Evolutionary conservation across 2,888 invertebrate genomes (phyloP).

Genomic region (Xylocampa areola): DNA sequence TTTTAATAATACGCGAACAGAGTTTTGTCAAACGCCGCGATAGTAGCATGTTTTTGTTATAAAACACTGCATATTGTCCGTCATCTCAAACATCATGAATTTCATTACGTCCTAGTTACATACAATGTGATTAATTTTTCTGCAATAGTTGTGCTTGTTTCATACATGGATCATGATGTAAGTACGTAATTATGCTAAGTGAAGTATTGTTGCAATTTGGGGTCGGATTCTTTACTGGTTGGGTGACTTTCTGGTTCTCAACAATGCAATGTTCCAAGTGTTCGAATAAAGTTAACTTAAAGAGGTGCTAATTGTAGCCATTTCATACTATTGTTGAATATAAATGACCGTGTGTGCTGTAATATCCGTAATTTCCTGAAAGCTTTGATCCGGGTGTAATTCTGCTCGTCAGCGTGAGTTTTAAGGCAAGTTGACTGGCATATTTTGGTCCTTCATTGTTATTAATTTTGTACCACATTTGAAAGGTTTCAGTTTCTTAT

Average conservation of each 20-base stretch:
- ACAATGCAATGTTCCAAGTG: slow-evolving; percentile 36
- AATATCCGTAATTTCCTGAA: slow-evolving; percentile 53
- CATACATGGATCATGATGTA: slow-evolving; percentile 49
- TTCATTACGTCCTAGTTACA: slow-evolving; percentile 40
- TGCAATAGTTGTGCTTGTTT: slow-evolving; percentile 22
- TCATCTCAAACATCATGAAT: slow-evolving; percentile 37
- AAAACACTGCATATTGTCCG: slow-evolving; percentile 59
- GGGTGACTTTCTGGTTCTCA: slow-evolving; percentile 35
- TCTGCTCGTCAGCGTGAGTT: slow-evolving; percentile 45
- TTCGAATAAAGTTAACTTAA: slow-evolving; percentile 15
- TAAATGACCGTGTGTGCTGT: slow-evolving; percentile 35
- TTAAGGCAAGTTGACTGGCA: slow-evolving; percentile 34
- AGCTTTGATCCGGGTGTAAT: slow-evolving; percentile 42
- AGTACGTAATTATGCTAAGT: slow-evolving; percentile 37
- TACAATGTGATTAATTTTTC: slow-evolving; percentile 34
- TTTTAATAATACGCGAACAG: slow-evolving; percentile 60
- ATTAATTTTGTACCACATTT: slow-evolving; percentile 15
- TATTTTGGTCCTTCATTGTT: slow-evolving; percentile 33
- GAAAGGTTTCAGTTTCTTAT: slow-evolving; percentile 19
- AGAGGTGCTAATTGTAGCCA: slow-evolving; percentile 24
- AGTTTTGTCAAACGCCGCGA: slow-evolving; percentile 55
- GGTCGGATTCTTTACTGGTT: slow-evolving; percentile 50
- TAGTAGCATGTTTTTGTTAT: slow-evolving; percentile 68
- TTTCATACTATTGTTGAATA: slow-evolving; percentile 20
- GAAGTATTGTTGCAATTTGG: slow-evolving; percentile 40